Evolutionary conservation across 30 jellyfish, hydroid and myxozoan species (phyloP), one percentile per base, ranked within the genome.

Genomic region (Pseudorhiza aurosa): DNA sequence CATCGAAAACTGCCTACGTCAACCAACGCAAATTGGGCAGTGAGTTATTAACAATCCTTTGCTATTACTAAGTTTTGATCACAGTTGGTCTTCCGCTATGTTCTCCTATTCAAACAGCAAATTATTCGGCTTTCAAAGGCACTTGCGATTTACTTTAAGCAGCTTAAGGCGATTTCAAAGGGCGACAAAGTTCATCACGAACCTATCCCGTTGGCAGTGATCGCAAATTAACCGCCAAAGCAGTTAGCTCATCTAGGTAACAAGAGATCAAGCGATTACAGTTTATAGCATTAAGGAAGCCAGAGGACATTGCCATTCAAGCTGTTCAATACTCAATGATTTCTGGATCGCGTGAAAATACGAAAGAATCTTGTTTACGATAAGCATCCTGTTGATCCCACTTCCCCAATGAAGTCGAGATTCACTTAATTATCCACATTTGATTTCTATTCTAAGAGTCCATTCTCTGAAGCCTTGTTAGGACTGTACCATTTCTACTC

Each of bases 81-180:
- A 53, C 2, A 1, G 24, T 53, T 17, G 0, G 36, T 53, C 67
- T 64, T 32, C 21, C 21, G 17, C 32, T 39, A 15, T 19, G 8
- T 35, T 64, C 56, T 44, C 53, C n/a, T n/a, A 33, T 64, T 25
- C 36, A 21, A 21, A 35, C 58, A 21, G 67, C 24, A 24, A 57
- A 53, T 14, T 32, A 8, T 44, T 46, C 83, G 83, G 83, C 72
- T 8, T 51, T 53, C 72, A 21, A 31, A 42, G 31, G 72, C 70
- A 42, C 44, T 47, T 70, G 7, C 56, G 68, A 70, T 70, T 70
- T 45, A 70, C 82, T 19, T 68, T 37, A 68, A 70, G 69, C 68
- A 44, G 83, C 83, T 70, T 70, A 70, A n/a, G 3, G 25, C 56
- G 12, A n/a, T 70, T 45, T 70, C 71, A 70, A 70, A 18, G 70